A percentile compares a stretch with the other conserved stretches of the same genome.
phyloP scores from a whole-genome alignment of 2,113 vertebrate species.

The Aegotheles bennettii region DNA sequence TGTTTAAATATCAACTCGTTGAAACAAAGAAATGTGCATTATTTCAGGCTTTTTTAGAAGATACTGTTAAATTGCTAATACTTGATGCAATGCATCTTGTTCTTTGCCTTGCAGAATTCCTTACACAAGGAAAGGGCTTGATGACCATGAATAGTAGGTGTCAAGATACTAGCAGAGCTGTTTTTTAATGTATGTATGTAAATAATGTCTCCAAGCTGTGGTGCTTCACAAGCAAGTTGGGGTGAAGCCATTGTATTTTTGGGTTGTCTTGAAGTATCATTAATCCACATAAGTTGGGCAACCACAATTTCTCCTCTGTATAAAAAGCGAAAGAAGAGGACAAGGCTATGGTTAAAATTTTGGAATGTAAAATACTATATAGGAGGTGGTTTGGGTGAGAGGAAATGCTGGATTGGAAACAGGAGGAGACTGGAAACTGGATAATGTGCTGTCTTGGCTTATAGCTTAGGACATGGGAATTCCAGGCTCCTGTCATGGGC shows the following conservation, averaged over 20 bases:
- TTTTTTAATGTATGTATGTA: not conserved
- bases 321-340: not conserved
- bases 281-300: not conserved
- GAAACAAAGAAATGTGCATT: not conserved
- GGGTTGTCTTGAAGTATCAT: not conserved
- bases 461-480: not conserved
- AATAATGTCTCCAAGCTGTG: not conserved
- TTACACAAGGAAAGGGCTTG: not conserved
- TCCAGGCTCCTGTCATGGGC: conserved; percentile 16
- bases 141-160: not conserved
- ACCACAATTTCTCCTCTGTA: not conserved
- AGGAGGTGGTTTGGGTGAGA: not conserved
- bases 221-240: not conserved
- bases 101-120: not conserved
- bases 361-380: not conserved
- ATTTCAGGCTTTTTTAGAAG: not conserved
- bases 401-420: not conserved
- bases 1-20: not conserved
- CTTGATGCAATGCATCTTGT: not conserved
- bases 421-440: not conserved
- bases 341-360: not conserved
- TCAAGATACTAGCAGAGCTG: not conserved
- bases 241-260: not conserved
- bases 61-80: not conserved
- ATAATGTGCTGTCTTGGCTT: not conserved